These are phyloP conservation scores for Tupaia chinensis DNA, from an alignment of 2,113 vertebrate genomes.

Conservation along the genomic window DNA sequence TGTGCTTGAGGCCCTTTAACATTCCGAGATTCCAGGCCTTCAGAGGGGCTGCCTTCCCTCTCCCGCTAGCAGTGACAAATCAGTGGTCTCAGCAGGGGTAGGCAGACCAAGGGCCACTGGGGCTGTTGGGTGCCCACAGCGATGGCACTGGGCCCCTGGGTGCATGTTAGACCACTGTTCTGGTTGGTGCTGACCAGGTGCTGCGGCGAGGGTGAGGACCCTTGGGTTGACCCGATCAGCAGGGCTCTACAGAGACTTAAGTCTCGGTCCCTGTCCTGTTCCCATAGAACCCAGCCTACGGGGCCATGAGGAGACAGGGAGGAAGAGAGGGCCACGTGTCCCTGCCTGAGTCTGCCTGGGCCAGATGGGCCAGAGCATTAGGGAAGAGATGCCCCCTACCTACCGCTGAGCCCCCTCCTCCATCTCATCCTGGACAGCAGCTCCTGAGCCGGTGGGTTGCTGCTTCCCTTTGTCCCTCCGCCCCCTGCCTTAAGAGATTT, in stretches of 20 bases:
- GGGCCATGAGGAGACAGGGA: not conserved
- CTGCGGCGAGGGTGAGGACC: not conserved
- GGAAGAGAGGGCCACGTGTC: too few relatives aligned
- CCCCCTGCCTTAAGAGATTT: not conserved
- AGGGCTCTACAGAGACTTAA: not conserved
- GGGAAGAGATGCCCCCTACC: not conserved
- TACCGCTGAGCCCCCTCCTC: not conserved
- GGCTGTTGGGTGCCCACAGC: not conserved
- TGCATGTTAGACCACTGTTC: not conserved
- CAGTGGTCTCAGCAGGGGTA: not conserved
- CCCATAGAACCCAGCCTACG: accelerated
- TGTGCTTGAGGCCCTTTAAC: not conserved
- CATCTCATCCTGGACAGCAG: not conserved
- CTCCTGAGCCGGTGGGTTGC: not conserved
- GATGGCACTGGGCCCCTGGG: not conserved
- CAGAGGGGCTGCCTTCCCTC: not conserved
- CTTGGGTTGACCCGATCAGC: not conserved
- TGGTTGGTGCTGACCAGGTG: not conserved
- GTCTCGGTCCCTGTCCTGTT: accelerated
- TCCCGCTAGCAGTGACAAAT: not conserved
- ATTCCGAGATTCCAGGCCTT: not conserved
- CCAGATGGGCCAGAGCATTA: not conserved
- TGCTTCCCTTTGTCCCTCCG: not conserved
- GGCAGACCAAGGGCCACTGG: not conserved
- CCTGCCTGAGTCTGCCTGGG: not conserved